These are phyloP conservation scores for Cyanistes caeruleus DNA, from an alignment of 2,113 vertebrate species.

Conservation along the genomic window DNA sequence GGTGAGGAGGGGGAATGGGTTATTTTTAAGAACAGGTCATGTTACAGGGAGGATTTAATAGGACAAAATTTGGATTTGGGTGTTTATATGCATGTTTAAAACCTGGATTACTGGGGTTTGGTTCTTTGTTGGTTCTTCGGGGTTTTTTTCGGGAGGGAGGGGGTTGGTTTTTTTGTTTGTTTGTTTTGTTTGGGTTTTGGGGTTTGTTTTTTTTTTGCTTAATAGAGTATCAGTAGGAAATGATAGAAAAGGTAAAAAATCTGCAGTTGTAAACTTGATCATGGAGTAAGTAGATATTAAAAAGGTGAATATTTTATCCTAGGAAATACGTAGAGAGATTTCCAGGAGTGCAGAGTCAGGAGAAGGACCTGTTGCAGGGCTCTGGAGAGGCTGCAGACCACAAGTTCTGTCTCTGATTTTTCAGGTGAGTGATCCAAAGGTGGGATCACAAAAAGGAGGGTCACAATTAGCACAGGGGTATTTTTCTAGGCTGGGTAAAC, in stretches of 20 bases:
- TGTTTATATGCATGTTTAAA: neutral
- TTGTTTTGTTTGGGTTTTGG: neutral
- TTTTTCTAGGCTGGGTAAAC: neutral
- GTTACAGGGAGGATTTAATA: neutral
- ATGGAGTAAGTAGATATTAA: neutral
- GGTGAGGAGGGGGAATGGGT: fast-evolving
- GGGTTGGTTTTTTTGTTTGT: neutral
- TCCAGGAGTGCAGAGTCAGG: neutral
- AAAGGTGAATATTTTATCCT: neutral
- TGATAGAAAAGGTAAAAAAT: neutral
- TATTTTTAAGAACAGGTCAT: neutral
- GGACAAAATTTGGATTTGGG: neutral
- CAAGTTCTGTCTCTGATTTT: neutral
- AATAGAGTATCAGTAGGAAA: neutral
- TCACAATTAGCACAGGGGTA: neutral
- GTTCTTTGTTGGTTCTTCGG: neutral
- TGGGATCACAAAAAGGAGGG: neutral
- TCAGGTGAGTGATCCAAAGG: neutral
- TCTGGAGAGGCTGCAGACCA: neutral
- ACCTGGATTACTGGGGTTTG: neutral
- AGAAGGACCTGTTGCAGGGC: neutral
- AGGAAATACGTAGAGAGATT: neutral
- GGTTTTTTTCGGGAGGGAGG: no score
- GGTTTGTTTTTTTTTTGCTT: no score
- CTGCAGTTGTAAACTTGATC: neutral